phyloP scores from a whole-genome alignment of 2,113 vertebrate genomes.

The Sylvilagus bachmani region DNA sequence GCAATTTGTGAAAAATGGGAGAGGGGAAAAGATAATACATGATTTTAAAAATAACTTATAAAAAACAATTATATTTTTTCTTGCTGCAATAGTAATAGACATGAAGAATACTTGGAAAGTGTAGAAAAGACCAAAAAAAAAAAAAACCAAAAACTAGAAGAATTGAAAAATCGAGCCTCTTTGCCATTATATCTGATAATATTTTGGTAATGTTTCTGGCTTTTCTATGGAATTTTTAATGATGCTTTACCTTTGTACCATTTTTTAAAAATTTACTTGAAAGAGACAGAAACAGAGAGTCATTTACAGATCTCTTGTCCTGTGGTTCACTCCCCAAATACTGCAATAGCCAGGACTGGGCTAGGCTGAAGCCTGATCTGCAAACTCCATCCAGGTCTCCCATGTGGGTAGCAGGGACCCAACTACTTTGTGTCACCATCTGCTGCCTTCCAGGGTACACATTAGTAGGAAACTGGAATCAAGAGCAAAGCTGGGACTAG shows the following conservation, averaged over 20 bases:
- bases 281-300: too few species aligned
- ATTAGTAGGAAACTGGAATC: too few species aligned
- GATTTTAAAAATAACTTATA: neutral
- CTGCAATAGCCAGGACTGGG: too few species aligned
- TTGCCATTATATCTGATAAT: neutral
- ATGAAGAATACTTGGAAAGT: conserved; percentile 13
- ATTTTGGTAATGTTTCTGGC: conserved; percentile 12
- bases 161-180: neutral
- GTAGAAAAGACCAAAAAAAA: neutral
- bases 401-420: too few species aligned
- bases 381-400: too few species aligned
- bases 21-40: neutral
- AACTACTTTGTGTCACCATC: too few species aligned
- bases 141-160: neutral
- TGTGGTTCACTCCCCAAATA: too few species aligned
- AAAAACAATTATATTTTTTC: neutral
- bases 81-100: neutral
- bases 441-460: too few species aligned
- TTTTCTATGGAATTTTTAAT: conserved; percentile 53
- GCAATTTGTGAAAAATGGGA: neutral
- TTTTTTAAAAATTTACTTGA: neutral
- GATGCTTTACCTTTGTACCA: neutral
- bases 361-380: too few species aligned
- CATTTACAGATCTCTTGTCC: too few species aligned
- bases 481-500: too few species aligned